A percentile compares a stretch with the other conserved stretches of the same genome.
phyloP scores from a whole-genome alignment of 1,140 invertebrate species.

The Drosophila parabipectinata region DNA sequence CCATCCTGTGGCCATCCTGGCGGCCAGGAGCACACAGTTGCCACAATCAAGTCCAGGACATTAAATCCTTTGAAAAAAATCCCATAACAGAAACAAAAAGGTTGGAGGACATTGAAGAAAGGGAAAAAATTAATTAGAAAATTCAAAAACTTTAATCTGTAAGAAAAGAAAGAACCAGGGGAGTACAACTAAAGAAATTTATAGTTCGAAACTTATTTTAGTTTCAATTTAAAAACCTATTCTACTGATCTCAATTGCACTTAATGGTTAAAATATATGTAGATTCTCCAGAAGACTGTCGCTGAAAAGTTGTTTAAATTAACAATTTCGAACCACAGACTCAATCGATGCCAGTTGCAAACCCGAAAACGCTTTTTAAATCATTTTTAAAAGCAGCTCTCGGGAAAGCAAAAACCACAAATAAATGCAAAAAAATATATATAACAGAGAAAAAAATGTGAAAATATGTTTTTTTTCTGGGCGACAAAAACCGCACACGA shows the following conservation, averaged over 20 bases:
- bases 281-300: conserved; percentile 1
- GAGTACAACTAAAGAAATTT: too few species aligned
- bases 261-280: background rate
- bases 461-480: background rate
- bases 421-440: background rate
- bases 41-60: conserved; percentile 1
- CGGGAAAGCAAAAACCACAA: background rate
- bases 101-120: background rate
- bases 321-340: conserved; percentile 19
- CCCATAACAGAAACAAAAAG: background rate
- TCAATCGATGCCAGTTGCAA: conserved; percentile 12
- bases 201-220: too few species aligned
- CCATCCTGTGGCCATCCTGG: background rate
- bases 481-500: conserved; percentile 12
- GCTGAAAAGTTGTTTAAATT: conserved; percentile 22
- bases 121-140: too few species aligned
- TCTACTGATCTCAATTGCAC: background rate
- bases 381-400: background rate
- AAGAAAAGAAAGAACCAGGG: too few species aligned
- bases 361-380: background rate
- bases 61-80: background rate
- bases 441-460: background rate
- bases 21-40: background rate
- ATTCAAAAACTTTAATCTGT: too few species aligned
- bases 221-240: background rate